These are phyloP conservation scores for Lasiurus borealis DNA, from an alignment of 2,113 vertebrate species.

Conservation along the genomic window DNA sequence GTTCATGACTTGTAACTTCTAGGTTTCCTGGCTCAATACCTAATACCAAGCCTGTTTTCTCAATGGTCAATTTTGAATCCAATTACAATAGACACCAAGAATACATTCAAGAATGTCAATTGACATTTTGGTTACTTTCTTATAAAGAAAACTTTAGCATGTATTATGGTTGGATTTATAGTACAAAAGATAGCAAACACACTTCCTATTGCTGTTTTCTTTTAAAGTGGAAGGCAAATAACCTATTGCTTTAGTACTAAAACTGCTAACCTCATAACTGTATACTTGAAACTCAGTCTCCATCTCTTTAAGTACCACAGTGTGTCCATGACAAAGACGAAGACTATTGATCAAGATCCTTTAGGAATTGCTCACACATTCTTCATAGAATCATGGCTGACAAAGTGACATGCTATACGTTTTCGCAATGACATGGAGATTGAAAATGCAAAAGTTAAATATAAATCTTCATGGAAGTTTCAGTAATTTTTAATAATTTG, in stretches of 20 bases:
- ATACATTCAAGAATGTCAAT: neutral
- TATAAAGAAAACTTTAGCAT: neutral
- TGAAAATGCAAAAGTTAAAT: slow-evolving; percentile 90
- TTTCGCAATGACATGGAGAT: slow-evolving; percentile 83
- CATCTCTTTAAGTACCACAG: neutral
- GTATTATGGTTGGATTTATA: neutral
- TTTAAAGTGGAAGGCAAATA: slow-evolving; percentile 39
- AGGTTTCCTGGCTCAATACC: neutral
- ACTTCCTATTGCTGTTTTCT: slow-evolving; percentile 42
- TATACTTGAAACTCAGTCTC: slow-evolving; percentile 53
- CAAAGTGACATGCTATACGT: slow-evolving; percentile 83
- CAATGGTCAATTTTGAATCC: neutral
- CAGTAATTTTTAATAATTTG: slow-evolving; percentile 93
- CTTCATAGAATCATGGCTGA: slow-evolving; percentile 82
- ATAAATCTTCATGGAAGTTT: slow-evolving; percentile 92
- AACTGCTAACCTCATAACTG: slow-evolving; percentile 36
- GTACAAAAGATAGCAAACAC: neutral
- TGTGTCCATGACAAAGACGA: slow-evolving; percentile 54
- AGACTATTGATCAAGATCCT: slow-evolving; percentile 76
- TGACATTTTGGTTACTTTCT: slow-evolving; percentile 36
- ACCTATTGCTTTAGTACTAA: slow-evolving; percentile 13
- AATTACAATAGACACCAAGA: neutral
- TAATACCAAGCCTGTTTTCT: neutral
- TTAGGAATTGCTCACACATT: slow-evolving; percentile 75
- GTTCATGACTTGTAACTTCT: neutral